A percentile compares a stretch with the other conserved stretches of the same genome.
Evolutionary conservation across 1,140 invertebrate genomes (phyloP).

Genomic region (Plectrocnemia conspersa): DNA sequence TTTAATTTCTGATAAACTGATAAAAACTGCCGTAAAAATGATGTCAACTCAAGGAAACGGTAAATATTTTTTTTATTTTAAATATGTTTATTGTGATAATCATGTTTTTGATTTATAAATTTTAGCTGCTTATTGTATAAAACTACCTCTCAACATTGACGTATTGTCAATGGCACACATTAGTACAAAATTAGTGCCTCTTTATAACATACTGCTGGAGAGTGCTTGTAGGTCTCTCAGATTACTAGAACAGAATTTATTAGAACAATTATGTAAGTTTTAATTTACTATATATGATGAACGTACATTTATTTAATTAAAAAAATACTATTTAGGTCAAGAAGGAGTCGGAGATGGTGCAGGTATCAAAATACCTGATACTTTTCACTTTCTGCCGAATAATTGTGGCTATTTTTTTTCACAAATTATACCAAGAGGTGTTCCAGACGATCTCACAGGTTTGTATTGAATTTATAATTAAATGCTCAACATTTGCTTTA

Average conservation of each 20-base stretch:
- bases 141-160: constrained; percentile 63
- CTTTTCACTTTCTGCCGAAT: constrained; percentile 60
- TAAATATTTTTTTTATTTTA: constrained; percentile 27
- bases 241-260: constrained; percentile 57
- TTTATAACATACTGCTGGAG: constrained; percentile 70
- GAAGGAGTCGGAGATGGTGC: constrained; percentile 48
- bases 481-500: too few species aligned
- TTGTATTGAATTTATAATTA: too few species aligned
- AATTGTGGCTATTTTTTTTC: constrained; percentile 72
- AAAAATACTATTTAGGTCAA: constrained; percentile 44
- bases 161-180: constrained; percentile 64
- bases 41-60: constrained; percentile 52
- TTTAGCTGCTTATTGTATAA: constrained; percentile 50
- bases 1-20: constrained; percentile 46
- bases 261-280: constrained; percentile 51
- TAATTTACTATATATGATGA: constrained; percentile 5
- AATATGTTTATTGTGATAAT: constrained; percentile 1
- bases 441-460: constrained; percentile 61
- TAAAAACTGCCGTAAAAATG: constrained; percentile 51
- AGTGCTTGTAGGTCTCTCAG: constrained; percentile 64
- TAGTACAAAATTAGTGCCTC: constrained; percentile 56
- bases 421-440: constrained; percentile 60
- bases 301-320: not conserved
- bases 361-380: constrained; percentile 52
- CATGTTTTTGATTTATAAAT: constrained; percentile 30